A percentile compares a stretch with the other conserved stretches of the same genome.
These are phyloP conservation scores for Cossypha caffra DNA, from an alignment of 2,797 vertebrate species.

Conservation along the genomic window DNA sequence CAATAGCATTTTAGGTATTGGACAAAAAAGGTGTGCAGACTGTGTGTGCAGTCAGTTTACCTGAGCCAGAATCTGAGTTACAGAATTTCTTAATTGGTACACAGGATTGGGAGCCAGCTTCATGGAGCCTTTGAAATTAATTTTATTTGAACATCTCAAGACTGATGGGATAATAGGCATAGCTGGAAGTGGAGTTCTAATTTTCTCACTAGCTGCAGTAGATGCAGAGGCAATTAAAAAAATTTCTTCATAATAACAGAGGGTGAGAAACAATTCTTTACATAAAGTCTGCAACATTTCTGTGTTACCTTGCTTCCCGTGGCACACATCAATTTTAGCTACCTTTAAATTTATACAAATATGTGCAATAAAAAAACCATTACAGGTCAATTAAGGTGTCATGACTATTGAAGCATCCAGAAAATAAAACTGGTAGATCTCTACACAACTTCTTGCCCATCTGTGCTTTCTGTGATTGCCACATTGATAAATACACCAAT, in stretches of 20 bases:
- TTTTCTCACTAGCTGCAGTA: conserved; percentile 16
- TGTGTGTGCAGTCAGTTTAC: not conserved
- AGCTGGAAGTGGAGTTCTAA: not conserved
- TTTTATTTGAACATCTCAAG: not conserved
- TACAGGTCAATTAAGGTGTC: conserved; percentile 42
- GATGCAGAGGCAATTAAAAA: conserved; percentile 2
- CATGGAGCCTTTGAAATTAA: not conserved
- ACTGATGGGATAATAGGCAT: not conserved
- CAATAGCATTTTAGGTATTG: not conserved
- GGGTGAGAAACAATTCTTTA: conserved; percentile 12
- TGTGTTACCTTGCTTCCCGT: conserved; percentile 29
- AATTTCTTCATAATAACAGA: not conserved
- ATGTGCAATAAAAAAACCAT: conserved; percentile 18
- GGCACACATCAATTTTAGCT: not conserved
- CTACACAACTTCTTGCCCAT: not conserved
- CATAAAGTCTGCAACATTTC: not conserved
- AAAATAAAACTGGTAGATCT: not conserved
- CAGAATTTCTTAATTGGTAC: not conserved
- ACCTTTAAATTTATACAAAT: conserved; percentile 35
- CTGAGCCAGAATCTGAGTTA: not conserved
- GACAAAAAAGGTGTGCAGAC: not conserved
- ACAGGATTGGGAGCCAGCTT: not conserved
- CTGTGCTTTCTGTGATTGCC: not conserved
- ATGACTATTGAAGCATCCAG: not conserved
- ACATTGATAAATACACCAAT: not conserved